Conservation (phyloP, 2,888 invertebrate genomes). For the Timandra comae region DNA sequence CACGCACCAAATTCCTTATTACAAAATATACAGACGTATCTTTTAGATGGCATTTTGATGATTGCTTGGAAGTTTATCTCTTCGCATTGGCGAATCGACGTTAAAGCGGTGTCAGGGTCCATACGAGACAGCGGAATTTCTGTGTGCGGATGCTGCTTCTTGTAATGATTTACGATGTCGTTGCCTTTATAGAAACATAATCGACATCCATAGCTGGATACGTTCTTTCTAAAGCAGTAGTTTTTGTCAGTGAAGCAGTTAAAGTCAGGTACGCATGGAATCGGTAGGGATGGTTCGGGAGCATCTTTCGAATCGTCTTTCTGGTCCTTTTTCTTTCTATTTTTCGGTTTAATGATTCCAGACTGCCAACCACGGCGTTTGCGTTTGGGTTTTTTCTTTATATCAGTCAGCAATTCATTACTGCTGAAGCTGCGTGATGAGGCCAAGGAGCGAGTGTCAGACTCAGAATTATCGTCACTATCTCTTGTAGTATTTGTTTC, state of each 20-base stretch:
- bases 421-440: conserved; percentile 58
- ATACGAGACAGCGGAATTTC: conserved; percentile 81
- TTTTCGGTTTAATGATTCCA: conserved; percentile 57
- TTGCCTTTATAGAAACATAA: conserved; percentile 77
- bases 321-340: conserved; percentile 47
- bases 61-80: conserved; percentile 49
- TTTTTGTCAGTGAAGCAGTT: conserved; percentile 56
- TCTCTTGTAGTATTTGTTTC: conserved; percentile 34
- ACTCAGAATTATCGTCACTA: conserved; percentile 39
- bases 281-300: conserved; percentile 9
- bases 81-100: conserved; percentile 74
- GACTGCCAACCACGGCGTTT: conserved; percentile 51
- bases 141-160: conserved; percentile 77
- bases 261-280: conserved; percentile 31
- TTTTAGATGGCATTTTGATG: conserved; percentile 46
- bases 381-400: conserved; percentile 49
- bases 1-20: conserved; percentile 47
- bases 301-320: conserved; percentile 18
- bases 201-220: conserved; percentile 71
- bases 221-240: conserved; percentile 58
- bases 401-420: conserved; percentile 40
- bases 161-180: conserved; percentile 81
- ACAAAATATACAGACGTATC: conserved; percentile 62
- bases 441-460: conserved; percentile 46
- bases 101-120: conserved; percentile 62